Base-by-base conservation (phyloP, 1,140 invertebrate species). In the Episyrphus balteatus region DNA sequence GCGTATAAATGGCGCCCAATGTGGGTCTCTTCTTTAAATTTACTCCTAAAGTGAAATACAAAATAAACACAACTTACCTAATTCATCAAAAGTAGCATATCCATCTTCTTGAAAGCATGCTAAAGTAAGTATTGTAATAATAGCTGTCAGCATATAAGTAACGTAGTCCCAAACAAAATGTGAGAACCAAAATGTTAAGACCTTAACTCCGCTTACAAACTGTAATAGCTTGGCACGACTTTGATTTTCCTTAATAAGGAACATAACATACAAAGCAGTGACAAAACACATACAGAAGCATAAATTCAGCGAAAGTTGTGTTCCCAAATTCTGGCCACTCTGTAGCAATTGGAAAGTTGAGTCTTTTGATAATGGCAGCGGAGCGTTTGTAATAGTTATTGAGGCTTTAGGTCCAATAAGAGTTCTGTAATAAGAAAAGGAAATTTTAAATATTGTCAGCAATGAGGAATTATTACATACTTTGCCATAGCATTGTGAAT, bases 121-220 rank as follows among this genome's bases (percentile, higher is more conserved):
- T 12, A 82, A 66, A 0, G 76, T 75, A 6, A 73, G 44, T 0
- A 80, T 53, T 7, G 79, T 62, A 32, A 68, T 69, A 7, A 76
- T 26, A 17, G 71, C 65, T 0, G 77, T 76, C 1, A 79, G 41
- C 8, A 80, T 56, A 45, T 83, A 75, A 42, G 81, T 84, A 19
- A 81, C 60, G 56, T 77, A 75, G 60, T 92, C 87, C 79, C 84
- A 89, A 0, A 83, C 36, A 17, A 83, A 77, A 1, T 80, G 78
- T 1, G 80, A 71, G 2, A 75, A 42, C 88, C 87, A 90, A 65
- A 82, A 83, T 1, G 77, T 75, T 14, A 76, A 68, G 0, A 82
- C 76, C 36, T 80, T 76, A 0, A 84, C 82, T 3, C 88, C 88
- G 38, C 84, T 85, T 17, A 90, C 84, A 59, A 84, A 73, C 51